Evolutionary conservation across 1,140 invertebrate genomes (phyloP).

Genomic region (Lethocerus indicus): DNA sequence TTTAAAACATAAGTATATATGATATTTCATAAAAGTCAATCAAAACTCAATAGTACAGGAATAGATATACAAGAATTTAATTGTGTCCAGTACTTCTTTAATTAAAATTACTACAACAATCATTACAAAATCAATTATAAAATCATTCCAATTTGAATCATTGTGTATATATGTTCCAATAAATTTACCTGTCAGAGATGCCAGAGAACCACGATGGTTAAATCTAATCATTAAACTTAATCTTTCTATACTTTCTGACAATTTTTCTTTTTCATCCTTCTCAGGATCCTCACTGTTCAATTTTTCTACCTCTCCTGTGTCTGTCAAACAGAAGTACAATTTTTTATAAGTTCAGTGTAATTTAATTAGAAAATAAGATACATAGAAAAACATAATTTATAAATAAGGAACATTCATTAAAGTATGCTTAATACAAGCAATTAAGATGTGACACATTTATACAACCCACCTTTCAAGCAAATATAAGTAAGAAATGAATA

Average conservation of each 20-base stretch:
- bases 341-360: no score
- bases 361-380: no score
- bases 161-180: not conserved
- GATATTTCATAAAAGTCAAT: not conserved
- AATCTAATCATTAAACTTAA: conserved; percentile 51
- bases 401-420: no score
- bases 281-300: conserved; percentile 22
- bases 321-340: no score
- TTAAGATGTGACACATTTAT: no score
- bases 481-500: no score
- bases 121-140: not conserved
- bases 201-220: conserved; percentile 50
- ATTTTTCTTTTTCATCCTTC: conserved; percentile 15
- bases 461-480: no score
- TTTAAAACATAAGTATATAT: not conserved
- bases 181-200: conserved; percentile 26
- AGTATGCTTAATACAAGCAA: no score
- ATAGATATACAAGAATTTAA: not conserved
- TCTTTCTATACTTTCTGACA: conserved; percentile 29
- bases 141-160: not conserved
- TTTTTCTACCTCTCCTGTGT: conserved; percentile 37
- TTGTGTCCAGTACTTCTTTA: not conserved
- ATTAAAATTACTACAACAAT: not conserved
- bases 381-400: no score
- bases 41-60: not conserved